These are phyloP conservation scores for Cheumatopsyche charites DNA, from an alignment of 1,140 invertebrate genomes.

Conservation along the genomic window DNA sequence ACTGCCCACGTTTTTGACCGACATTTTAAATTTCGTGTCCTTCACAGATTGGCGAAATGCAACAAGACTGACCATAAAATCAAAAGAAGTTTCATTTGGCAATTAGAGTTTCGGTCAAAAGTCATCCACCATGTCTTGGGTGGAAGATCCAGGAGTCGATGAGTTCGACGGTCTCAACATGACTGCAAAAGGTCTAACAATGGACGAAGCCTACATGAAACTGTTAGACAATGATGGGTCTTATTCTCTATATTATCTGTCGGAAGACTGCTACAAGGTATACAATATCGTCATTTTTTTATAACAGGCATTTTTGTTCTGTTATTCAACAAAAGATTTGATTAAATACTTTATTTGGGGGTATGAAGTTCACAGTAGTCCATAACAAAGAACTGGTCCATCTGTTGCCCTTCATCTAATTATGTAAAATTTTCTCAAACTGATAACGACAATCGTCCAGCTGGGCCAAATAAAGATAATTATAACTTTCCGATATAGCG, in stretches of 20 bases:
- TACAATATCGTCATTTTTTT: constrained; percentile 48
- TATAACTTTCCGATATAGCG: too few species aligned
- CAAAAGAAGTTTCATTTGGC: too few species aligned
- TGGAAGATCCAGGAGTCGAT: constrained; percentile 57
- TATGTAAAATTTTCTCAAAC: neutral
- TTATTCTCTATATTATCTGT: constrained; percentile 62
- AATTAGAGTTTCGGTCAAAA: neutral
- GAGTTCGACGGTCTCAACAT: constrained; percentile 55
- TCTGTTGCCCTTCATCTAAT: neutral
- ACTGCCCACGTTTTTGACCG: neutral
- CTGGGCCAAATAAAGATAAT: too few species aligned
- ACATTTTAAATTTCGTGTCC: neutral
- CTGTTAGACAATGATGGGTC: constrained; percentile 52
- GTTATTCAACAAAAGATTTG: neutral
- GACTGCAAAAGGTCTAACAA: constrained; percentile 56
- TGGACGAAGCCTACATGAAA: constrained; percentile 66
- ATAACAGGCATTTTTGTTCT: neutral
- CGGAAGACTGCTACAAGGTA: constrained; percentile 66
- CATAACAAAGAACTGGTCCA: neutral
- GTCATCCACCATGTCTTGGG: constrained; percentile 52
- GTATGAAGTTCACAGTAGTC: neutral
- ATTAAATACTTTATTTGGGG: neutral
- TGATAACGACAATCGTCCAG: too few species aligned
- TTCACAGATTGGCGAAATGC: neutral
- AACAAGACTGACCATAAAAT: neutral